Percentiles rank a stretch among this genome's conserved stretches.
These are phyloP conservation scores for Zosterops pallidus DNA, from an alignment of 2,113 vertebrate species.

Conservation along the genomic window DNA sequence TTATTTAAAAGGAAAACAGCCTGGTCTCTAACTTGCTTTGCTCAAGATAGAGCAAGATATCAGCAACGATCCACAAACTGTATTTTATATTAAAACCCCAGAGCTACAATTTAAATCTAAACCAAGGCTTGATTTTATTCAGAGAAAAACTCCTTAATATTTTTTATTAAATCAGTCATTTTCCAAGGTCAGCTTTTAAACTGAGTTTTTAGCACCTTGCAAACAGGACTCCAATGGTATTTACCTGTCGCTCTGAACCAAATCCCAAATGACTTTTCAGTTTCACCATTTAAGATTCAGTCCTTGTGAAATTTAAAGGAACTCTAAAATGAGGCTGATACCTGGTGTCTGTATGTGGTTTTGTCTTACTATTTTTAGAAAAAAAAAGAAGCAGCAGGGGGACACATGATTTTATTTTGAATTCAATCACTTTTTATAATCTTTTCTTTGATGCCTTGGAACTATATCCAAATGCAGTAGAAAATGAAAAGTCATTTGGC, in stretches of 20 bases:
- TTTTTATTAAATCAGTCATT: neutral
- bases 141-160: neutral
- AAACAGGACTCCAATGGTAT: neutral
- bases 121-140: neutral
- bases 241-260: neutral
- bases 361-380: neutral
- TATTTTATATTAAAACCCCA: neutral
- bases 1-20: neutral
- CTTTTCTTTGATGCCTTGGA: neutral
- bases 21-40: neutral
- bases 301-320: neutral
- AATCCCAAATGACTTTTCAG: neutral
- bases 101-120: neutral
- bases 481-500: neutral
- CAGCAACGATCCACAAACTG: neutral
- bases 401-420: neutral
- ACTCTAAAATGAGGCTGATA: neutral
- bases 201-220: neutral
- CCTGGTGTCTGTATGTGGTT: neutral
- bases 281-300: neutral
- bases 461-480: neutral
- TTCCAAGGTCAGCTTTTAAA: neutral
- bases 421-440: accelerated
- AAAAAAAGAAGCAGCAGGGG: accelerated
- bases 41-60: neutral